Percentiles rank a stretch among this genome's conserved stretches.
phyloP scores from a whole-genome alignment of 2,888 invertebrate species.

The Melinaea menophilus region DNA sequence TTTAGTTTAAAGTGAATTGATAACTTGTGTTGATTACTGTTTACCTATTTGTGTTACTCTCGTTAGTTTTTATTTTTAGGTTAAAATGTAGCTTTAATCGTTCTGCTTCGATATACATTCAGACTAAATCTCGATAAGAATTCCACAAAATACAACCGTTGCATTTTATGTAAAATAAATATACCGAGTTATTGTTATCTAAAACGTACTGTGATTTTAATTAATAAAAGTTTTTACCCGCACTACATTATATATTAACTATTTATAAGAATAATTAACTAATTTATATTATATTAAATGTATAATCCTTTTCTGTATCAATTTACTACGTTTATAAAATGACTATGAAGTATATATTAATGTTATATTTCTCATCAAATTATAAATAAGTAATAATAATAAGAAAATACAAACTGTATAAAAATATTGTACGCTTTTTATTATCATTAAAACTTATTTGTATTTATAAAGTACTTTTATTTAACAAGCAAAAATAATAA shows the following conservation, averaged over 20 bases:
- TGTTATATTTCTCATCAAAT: background rate
- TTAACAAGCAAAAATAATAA: background rate
- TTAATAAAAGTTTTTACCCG: too few relatives aligned
- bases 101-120: background rate
- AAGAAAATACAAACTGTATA: background rate
- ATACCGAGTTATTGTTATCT: background rate
- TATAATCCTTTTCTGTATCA: background rate
- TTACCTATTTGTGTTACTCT: background rate
- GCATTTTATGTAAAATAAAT: slow-evolving; percentile 5
- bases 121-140: background rate
- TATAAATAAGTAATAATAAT: background rate
- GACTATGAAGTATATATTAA: background rate
- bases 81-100: slow-evolving; percentile 2
- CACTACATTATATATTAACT: too few relatives aligned
- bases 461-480: background rate
- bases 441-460: background rate
- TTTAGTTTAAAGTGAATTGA: background rate
- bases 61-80: background rate
- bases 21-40: too few relatives aligned
- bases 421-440: background rate
- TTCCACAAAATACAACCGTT: background rate
- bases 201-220: background rate
- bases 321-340: background rate
- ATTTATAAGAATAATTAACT: too few relatives aligned
- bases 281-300: too few relatives aligned